Percentiles rank a stretch among this genome's conserved stretches.
Evolutionary conservation across 2,797 vertebrate species (phyloP).

Genomic region (Mastacembelus armatus): DNA sequence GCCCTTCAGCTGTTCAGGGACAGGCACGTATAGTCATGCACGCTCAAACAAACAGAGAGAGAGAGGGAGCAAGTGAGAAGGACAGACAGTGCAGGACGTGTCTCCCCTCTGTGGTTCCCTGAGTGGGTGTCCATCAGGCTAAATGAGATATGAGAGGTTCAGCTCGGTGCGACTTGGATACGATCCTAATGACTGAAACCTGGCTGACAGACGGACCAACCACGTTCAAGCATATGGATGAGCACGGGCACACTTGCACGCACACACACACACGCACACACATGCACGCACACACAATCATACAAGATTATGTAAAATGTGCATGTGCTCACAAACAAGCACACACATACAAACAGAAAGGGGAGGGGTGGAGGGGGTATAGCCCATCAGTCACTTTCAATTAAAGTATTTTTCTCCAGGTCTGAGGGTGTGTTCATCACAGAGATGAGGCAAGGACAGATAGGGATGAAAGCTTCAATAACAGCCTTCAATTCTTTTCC

Average conservation of each 20-base stretch:
- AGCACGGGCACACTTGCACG: conserved; percentile 26
- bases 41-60: conserved; percentile 55
- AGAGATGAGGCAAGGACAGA: conserved; percentile 44
- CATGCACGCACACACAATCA: background rate
- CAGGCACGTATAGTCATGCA: conserved; percentile 60
- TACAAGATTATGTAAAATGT: background rate
- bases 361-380: too few relatives aligned
- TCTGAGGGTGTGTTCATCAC: conserved; percentile 30
- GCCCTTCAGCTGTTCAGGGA: conserved; percentile 64
- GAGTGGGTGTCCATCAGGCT: conserved; percentile 73
- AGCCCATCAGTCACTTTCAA: conserved; percentile 58
- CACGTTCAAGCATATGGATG: conserved; percentile 37
- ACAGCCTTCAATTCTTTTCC: conserved; percentile 45
- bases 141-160: conserved; percentile 77
- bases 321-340: conserved; percentile 12
- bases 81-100: conserved; percentile 56
- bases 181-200: conserved; percentile 65
- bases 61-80: conserved; percentile 52
- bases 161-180: conserved; percentile 65
- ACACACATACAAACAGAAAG: conserved; percentile 15
- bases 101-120: conserved; percentile 55
- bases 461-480: conserved; percentile 34
- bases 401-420: conserved; percentile 47
- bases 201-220: conserved; percentile 57
- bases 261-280: conserved; percentile 2